Evolutionary conservation across 2,113 vertebrate genomes (phyloP).

Genomic region (Sprattus sprattus): DNA sequence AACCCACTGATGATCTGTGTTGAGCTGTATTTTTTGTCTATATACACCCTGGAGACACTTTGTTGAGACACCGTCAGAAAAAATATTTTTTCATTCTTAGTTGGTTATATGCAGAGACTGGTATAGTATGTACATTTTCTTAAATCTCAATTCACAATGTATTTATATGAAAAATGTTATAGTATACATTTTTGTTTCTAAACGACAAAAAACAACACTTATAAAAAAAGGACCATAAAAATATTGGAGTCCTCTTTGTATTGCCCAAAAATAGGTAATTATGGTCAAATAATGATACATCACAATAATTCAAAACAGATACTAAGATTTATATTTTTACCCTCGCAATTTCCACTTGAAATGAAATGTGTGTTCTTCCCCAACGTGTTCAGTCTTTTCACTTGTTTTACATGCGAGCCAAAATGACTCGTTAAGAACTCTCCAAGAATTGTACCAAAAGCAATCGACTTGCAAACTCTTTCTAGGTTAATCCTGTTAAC

Average conservation of each 20-base stretch:
- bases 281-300: slow-evolving; percentile 88
- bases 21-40: slow-evolving; percentile 65
- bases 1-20: slow-evolving; percentile 65
- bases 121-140: slow-evolving; percentile 96
- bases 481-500: slow-evolving; percentile 66
- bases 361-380: slow-evolving; percentile 55
- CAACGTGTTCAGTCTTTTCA: slow-evolving; percentile 57
- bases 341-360: slow-evolving; percentile 68
- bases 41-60: slow-evolving; percentile 76
- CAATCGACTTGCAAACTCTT: slow-evolving; percentile 80
- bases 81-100: slow-evolving; percentile 87
- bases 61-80: slow-evolving; percentile 91
- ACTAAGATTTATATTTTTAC: slow-evolving; percentile 78
- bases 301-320: slow-evolving; percentile 81
- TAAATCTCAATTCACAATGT: slow-evolving; percentile 88
- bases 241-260: slow-evolving; percentile 95
- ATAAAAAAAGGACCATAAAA: slow-evolving; percentile 93
- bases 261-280: slow-evolving; percentile 99
- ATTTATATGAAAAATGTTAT: slow-evolving; percentile 84
- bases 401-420: slow-evolving; percentile 62
- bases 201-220: slow-evolving; percentile 96
- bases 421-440: slow-evolving; percentile 64
- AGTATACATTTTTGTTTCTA: slow-evolving; percentile 84
- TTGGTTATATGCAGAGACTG: slow-evolving; percentile 96
- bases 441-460: slow-evolving; percentile 70